phyloP scores from a whole-genome alignment of 2,797 vertebrate genomes.

The Sebastes iracundus region DNA sequence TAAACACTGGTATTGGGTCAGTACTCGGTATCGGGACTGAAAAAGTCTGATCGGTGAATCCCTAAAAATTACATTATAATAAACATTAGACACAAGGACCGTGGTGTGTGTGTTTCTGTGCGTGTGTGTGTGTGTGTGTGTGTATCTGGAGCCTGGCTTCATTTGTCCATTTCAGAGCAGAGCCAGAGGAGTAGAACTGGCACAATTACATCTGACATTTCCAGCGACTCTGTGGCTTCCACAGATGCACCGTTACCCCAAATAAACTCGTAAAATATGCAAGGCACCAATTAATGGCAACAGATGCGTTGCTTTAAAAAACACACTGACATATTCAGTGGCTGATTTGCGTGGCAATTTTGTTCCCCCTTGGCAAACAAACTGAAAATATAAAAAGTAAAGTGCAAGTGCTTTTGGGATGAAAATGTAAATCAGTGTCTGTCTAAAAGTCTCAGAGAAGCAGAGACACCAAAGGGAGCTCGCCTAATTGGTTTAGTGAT shows the following conservation, averaged over 20 bases:
- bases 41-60: too few species aligned
- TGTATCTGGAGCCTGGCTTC: not conserved
- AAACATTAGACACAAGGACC: too few species aligned
- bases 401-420: not conserved
- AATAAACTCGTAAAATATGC: conserved; percentile 73
- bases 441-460: conserved; percentile 17
- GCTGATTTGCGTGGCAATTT: conserved; percentile 60
- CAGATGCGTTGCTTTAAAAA: conserved; percentile 71
- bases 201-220: conserved; percentile 78
- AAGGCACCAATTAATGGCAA: conserved; percentile 72
- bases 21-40: too few species aligned
- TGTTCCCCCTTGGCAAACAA: conserved; percentile 45
- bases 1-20: too few species aligned
- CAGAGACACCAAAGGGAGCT: conserved; percentile 9
- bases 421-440: conserved; percentile 34
- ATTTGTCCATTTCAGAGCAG: conserved; percentile 13
- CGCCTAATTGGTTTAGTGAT: conserved; percentile 24
- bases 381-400: conserved; percentile 14
- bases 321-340: conserved; percentile 38
- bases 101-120: not conserved
- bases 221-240: conserved; percentile 28
- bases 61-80: too few species aligned
- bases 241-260: conserved; percentile 26
- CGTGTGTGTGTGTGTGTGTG: not conserved
- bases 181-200: conserved; percentile 16